Evolutionary conservation across 2,888 invertebrate species (phyloP).

Genomic region (Eupithecia subfuscata): DNA sequence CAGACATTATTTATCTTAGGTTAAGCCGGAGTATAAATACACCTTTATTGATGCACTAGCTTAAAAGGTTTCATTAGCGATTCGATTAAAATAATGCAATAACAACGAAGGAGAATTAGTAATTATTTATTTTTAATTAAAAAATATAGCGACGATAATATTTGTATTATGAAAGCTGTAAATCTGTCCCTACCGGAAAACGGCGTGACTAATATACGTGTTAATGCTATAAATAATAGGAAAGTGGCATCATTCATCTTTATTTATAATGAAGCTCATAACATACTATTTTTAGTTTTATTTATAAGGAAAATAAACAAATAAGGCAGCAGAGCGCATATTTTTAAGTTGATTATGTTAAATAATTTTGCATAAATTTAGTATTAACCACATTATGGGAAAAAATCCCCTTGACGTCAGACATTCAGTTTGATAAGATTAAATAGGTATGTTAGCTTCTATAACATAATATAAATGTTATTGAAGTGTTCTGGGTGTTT

Average conservation of each 20-base stretch:
- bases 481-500: no score
- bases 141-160: background rate
- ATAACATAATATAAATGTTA: background rate
- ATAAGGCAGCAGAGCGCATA: background rate
- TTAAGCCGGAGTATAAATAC: no score
- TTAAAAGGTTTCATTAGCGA: no score
- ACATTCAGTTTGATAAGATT: background rate
- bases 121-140: background rate
- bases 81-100: no score
- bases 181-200: background rate
- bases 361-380: background rate
- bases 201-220: background rate
- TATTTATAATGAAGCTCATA: background rate
- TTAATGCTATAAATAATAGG: background rate
- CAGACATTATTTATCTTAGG: no score
- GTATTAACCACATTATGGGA: background rate
- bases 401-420: background rate
- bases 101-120: background rate
- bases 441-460: background rate
- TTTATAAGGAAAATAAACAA: background rate
- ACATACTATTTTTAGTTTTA: background rate
- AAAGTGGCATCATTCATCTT: slow-evolving; percentile 1
- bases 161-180: background rate
- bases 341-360: background rate
- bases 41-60: no score